phyloP scores from a whole-genome alignment of 2,113 vertebrate species.

The Panthera tigris region DNA sequence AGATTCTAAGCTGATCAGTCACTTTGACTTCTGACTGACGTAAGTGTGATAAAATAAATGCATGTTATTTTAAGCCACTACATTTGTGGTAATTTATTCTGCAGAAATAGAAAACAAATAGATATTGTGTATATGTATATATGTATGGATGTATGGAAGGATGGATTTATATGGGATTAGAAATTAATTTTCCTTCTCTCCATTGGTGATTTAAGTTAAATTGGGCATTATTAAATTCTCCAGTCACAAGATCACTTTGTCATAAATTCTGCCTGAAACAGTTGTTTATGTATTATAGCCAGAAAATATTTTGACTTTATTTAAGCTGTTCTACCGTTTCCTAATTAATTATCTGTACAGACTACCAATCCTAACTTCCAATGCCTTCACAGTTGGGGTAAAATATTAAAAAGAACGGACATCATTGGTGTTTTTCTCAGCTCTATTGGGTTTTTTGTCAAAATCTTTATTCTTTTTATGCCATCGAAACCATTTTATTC shows the following conservation, averaged over 20 bases:
- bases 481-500: not conserved
- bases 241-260: not conserved
- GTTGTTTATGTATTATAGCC: not conserved
- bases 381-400: not conserved
- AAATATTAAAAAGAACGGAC: not conserved
- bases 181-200: not conserved
- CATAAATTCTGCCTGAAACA: not conserved
- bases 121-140: not conserved
- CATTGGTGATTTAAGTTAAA: not conserved
- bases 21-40: not conserved
- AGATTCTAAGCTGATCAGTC: not conserved
- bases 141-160: not conserved
- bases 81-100: not conserved
- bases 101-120: not conserved
- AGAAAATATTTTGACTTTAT: not conserved
- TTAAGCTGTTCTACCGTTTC: not conserved
- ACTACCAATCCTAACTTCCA: not conserved
- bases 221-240: not conserved
- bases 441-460: not conserved
- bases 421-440: not conserved
- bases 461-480: not conserved
- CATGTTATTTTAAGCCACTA: not conserved
- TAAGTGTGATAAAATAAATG: not conserved
- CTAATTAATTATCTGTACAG: not conserved
- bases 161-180: not conserved